Percentiles rank a stretch among this genome's conserved stretches.
Evolutionary conservation across 2,113 vertebrate species (phyloP).

Genomic region (Ramphastos sulfuratus): DNA sequence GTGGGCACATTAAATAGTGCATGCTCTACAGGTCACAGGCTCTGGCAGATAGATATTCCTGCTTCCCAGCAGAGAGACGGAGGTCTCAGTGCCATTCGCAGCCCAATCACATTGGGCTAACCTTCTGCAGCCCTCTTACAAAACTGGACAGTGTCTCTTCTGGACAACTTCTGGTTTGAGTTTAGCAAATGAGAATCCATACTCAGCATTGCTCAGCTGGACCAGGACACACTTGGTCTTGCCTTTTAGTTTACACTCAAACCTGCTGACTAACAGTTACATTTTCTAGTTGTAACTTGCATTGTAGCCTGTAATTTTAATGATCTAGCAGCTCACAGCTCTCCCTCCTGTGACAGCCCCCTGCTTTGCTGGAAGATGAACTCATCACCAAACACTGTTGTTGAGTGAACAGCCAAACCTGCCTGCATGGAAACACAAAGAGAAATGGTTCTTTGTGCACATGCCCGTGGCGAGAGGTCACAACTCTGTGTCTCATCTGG

Average conservation of each 20-base stretch:
- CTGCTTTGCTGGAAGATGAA: background rate
- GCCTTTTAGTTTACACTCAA: background rate
- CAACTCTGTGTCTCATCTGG: background rate
- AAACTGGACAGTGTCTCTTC: background rate
- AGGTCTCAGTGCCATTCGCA: background rate
- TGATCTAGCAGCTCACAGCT: background rate
- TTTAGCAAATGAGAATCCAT: background rate
- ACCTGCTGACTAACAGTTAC: background rate
- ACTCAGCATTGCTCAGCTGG: background rate
- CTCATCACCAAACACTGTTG: background rate
- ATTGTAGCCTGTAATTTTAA: background rate
- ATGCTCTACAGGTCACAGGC: accelerated
- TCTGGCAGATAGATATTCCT: background rate
- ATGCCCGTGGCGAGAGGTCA: background rate
- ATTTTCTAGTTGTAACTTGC: background rate
- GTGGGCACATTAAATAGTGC: accelerated
- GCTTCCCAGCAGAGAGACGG: background rate
- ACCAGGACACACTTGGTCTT: background rate
- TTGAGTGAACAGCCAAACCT: background rate
- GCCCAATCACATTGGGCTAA: background rate
- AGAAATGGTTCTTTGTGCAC: background rate
- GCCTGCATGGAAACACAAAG: background rate
- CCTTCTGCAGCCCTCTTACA: background rate
- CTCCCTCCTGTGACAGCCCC: background rate
- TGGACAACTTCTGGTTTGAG: background rate